A percentile compares a stretch with the other conserved stretches of the same genome.
These are phyloP conservation scores for Isurus oxyrinchus DNA, from an alignment of 2,113 vertebrate genomes.

Conservation along the genomic window DNA sequence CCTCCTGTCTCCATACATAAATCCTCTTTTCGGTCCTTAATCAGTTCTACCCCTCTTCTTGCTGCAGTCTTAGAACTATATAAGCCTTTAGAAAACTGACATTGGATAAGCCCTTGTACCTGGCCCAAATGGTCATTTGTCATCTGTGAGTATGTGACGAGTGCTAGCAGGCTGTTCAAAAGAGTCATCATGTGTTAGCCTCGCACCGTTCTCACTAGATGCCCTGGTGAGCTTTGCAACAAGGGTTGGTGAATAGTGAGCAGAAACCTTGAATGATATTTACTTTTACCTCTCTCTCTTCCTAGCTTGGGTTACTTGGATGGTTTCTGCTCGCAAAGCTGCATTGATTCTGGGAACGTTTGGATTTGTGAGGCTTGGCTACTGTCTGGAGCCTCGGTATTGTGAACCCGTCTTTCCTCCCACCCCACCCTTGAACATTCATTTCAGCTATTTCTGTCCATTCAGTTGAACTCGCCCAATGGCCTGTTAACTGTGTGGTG, in stretches of 20 bases:
- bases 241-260: not conserved
- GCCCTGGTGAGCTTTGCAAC: not conserved
- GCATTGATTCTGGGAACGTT: not conserved
- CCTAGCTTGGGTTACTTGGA: not conserved
- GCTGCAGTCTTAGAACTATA: no score
- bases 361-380: not conserved
- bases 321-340: not conserved
- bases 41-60: no score
- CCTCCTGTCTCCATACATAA: no score
- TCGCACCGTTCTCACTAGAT: not conserved
- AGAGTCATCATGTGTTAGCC: not conserved
- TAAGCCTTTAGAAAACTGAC: no score
- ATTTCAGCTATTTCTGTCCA: not conserved
- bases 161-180: not conserved
- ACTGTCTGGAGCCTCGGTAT: not conserved
- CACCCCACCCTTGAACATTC: not conserved
- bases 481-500: not conserved
- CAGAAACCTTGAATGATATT: not conserved
- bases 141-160: no score
- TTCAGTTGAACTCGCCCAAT: not conserved
- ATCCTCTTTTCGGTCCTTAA: no score
- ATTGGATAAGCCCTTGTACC: not conserved
- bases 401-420: no score
- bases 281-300: not conserved
- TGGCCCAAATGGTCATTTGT: not conserved